phyloP scores from a whole-genome alignment of 1,140 invertebrate genomes.

The Vanessa tameamea region DNA sequence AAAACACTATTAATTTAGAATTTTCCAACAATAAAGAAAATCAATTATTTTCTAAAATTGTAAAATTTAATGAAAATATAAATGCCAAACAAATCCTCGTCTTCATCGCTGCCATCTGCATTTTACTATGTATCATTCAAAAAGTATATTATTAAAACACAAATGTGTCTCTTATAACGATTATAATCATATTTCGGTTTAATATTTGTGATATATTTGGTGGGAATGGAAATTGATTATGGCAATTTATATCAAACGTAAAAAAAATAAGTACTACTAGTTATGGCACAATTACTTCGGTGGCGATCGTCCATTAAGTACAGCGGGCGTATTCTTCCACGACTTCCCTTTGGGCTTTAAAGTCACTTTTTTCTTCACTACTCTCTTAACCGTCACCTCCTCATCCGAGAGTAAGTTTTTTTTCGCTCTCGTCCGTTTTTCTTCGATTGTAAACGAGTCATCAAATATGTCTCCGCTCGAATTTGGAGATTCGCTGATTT shows the following conservation, averaged over 20 bases:
- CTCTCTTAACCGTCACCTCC: conserved; percentile 56
- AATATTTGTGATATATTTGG: conserved; percentile 3
- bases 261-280: not conserved
- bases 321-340: conserved; percentile 59
- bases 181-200: not conserved
- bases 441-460: conserved; percentile 64
- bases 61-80: not conserved
- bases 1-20: not conserved
- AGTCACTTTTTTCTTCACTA: conserved; percentile 61
- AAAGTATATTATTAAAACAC: not conserved
- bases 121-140: not conserved
- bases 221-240: conserved; percentile 10
- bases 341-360: conserved; percentile 52
- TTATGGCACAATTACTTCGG: conserved; percentile 48
- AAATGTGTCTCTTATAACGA: not conserved
- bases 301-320: conserved; percentile 62
- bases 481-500: conserved; percentile 44
- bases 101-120: not conserved
- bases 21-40: conserved; percentile 1
- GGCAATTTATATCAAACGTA: conserved; percentile 10
- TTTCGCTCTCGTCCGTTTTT: conserved; percentile 57
- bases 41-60: not conserved
- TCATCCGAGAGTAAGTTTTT: conserved; percentile 58
- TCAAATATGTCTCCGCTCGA: conserved; percentile 73
- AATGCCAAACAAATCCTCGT: not conserved